Conservation (phyloP, 1,140 invertebrate species). For the Drosophila chauvacae region DNA sequence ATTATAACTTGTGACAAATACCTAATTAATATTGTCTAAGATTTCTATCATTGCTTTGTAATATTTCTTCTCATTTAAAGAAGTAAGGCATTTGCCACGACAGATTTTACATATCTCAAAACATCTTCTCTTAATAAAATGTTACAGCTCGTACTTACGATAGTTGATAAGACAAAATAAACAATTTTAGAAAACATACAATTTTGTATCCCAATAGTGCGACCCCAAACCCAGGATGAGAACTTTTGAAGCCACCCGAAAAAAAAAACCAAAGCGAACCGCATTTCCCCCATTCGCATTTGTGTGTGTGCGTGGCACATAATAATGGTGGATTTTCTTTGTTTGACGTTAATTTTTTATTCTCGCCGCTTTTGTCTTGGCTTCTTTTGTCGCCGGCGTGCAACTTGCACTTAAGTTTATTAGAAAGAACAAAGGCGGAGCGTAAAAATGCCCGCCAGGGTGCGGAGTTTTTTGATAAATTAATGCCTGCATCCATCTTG, state of each 20-base stretch:
- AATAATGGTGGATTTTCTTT: slow-evolving; percentile 84
- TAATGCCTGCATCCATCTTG: slow-evolving; percentile 66
- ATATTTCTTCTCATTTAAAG: too few species aligned
- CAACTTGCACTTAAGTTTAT: slow-evolving; percentile 81
- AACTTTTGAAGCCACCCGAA: slow-evolving; percentile 45
- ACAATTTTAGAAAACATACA: not conserved
- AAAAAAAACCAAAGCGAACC: slow-evolving; percentile 11
- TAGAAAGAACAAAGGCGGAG: slow-evolving; percentile 68
- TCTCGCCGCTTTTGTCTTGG: slow-evolving; percentile 70
- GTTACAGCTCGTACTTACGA: not conserved
- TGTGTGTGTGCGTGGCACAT: slow-evolving; percentile 74
- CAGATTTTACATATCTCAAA: not conserved
- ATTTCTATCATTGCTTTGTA: too few species aligned
- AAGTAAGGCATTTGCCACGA: too few species aligned
- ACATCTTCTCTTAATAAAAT: not conserved
- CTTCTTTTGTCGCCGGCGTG: slow-evolving; percentile 48
- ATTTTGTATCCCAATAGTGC: too few species aligned
- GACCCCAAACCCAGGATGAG: not conserved
- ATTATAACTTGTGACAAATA: too few species aligned
- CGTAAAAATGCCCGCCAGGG: slow-evolving; percentile 17
- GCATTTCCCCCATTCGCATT: slow-evolving; percentile 28
- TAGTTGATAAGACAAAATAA: not conserved
- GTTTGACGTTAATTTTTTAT: slow-evolving; percentile 83
- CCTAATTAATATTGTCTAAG: too few species aligned
- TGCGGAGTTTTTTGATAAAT: slow-evolving; percentile 73